Percentiles rank a stretch among this genome's conserved stretches.
Evolutionary conservation across 2,888 invertebrate species (phyloP).

Genomic region (Macaria notata): DNA sequence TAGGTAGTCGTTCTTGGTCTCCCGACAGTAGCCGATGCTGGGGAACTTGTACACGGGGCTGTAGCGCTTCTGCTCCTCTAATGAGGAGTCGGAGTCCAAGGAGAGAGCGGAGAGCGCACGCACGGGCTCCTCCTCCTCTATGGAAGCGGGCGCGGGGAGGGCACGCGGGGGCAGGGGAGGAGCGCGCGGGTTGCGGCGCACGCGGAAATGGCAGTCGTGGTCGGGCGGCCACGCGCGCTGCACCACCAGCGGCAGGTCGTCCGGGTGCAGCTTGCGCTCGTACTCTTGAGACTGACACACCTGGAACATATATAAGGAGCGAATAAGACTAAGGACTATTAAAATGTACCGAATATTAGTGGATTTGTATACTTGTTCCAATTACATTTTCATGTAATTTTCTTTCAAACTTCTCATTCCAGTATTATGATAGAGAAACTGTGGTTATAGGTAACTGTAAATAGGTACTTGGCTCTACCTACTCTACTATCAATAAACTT

Average conservation of each 20-base stretch:
- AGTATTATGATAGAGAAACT: no score
- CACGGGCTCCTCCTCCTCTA: slow-evolving; percentile 62
- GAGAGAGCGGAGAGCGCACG: slow-evolving; percentile 72
- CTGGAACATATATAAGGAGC: slow-evolving; percentile 51
- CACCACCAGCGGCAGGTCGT: slow-evolving; percentile 91
- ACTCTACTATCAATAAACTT: no score
- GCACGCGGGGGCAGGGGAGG: slow-evolving; percentile 87
- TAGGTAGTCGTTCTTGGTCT: slow-evolving; percentile 74
- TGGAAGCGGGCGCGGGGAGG: slow-evolving; percentile 52
- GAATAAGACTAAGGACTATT: no score
- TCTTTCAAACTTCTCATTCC: no score
- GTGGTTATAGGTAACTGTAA: no score
- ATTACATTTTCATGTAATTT: no score
- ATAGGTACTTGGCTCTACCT: no score
- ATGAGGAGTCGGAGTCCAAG: slow-evolving; percentile 54
- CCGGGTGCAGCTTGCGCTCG: slow-evolving; percentile 93
- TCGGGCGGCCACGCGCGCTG: slow-evolving; percentile 88
- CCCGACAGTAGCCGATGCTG: slow-evolving; percentile 71
- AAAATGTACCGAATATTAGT: no score
- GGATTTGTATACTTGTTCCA: no score
- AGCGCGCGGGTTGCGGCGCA: slow-evolving; percentile 91
- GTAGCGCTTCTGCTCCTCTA: slow-evolving; percentile 63
- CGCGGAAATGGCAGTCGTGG: slow-evolving; percentile 90
- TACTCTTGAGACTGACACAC: slow-evolving; percentile 91
- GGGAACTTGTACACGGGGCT: slow-evolving; percentile 78